phyloP scores from a whole-genome alignment of 2,113 vertebrate genomes.

The Coregonus clupeaformis region DNA sequence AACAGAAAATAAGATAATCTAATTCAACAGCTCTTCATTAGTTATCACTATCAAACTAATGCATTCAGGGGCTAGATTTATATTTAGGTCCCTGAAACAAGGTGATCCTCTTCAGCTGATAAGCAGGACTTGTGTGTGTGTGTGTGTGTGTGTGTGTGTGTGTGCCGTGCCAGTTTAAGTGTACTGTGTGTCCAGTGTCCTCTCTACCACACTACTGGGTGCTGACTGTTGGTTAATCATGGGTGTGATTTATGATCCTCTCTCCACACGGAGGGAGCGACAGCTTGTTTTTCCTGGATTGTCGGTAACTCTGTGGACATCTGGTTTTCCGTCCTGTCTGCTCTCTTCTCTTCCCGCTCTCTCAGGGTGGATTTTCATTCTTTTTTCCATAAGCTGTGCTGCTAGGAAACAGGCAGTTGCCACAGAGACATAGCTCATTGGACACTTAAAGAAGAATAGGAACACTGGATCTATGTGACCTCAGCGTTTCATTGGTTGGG shows the following conservation, averaged over 20 bases:
- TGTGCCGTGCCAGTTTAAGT: too few species aligned
- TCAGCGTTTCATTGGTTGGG: slow-evolving; percentile 5
- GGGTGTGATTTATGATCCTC: too few species aligned
- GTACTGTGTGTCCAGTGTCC: neutral
- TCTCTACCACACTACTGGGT: neutral
- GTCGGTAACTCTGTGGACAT: too few species aligned
- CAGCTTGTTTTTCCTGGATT: too few species aligned
- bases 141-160: neutral
- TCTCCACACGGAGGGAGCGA: too few species aligned
- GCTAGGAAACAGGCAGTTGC: slow-evolving; percentile 76
- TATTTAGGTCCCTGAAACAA: slow-evolving; percentile 27
- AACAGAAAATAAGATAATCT: slow-evolving; percentile 32
- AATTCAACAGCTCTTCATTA: slow-evolving; percentile 28
- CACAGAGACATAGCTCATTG: slow-evolving; percentile 74
- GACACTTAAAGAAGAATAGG: slow-evolving; percentile 63
- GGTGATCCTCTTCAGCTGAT: slow-evolving; percentile 8
- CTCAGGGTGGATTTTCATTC: slow-evolving; percentile 53
- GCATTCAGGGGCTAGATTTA: slow-evolving; percentile 23
- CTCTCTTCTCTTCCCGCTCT: slow-evolving; percentile 17
- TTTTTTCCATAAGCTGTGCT: slow-evolving; percentile 76
- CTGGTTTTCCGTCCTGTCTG: neutral
- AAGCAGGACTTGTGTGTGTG: slow-evolving; percentile 4
- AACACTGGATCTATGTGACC: slow-evolving; percentile 45
- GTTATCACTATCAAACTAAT: slow-evolving; percentile 22
- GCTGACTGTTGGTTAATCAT: too few species aligned